Evolutionary conservation across 2,797 vertebrate genomes (phyloP).

Genomic region (Strix occidentalis): DNA sequence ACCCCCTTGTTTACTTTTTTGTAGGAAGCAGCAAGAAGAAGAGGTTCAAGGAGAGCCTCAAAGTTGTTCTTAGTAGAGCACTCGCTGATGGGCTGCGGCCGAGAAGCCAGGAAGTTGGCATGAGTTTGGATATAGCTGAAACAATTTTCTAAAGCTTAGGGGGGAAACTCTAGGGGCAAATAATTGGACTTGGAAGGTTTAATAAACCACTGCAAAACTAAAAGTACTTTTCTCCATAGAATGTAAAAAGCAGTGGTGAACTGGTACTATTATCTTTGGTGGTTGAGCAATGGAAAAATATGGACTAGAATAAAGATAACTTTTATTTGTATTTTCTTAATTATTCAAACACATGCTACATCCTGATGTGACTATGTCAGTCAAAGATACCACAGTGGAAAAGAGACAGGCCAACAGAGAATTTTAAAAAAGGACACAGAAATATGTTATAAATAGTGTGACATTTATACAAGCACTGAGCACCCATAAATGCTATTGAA

Average conservation of each 20-base stretch:
- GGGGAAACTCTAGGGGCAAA: neutral
- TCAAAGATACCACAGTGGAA: conserved; percentile 40
- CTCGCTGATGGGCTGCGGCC: conserved; percentile 69
- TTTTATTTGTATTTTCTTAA: conserved; percentile 40
- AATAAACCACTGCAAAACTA: neutral
- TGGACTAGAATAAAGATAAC: conserved; percentile 54
- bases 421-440: conserved; percentile 47
- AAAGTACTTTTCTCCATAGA: neutral
- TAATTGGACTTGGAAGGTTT: neutral
- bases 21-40: conserved; percentile 79
- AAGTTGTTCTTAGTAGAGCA: conserved; percentile 75
- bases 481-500: conserved; percentile 68
- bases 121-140: conserved; percentile 49
- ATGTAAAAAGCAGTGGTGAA: conserved; percentile 19
- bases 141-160: conserved; percentile 62
- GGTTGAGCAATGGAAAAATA: conserved; percentile 43
- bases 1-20: conserved; percentile 78
- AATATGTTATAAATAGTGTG: conserved; percentile 68
- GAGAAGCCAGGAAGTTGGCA: conserved; percentile 41
- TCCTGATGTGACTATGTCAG: conserved; percentile 20
- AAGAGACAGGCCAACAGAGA: conserved; percentile 53
- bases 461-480: conserved; percentile 60
- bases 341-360: conserved; percentile 46
- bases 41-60: conserved; percentile 77
- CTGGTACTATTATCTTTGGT: conserved; percentile 5